These are phyloP conservation scores for Pristiophorus japonicus DNA, from an alignment of 2,113 vertebrate genomes.

Conservation along the genomic window DNA sequence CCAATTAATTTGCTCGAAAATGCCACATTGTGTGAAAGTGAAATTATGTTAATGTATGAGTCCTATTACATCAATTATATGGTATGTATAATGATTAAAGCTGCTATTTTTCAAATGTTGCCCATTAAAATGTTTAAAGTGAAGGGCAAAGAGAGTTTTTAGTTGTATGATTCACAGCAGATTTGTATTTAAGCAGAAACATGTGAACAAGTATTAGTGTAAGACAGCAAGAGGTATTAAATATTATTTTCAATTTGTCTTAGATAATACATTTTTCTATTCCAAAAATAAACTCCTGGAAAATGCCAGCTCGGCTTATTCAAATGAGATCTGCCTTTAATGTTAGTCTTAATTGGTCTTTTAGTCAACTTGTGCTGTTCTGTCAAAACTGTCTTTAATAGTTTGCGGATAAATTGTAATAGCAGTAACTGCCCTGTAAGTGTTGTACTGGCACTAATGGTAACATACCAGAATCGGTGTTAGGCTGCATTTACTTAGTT, in stretches of 20 bases:
- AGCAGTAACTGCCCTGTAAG: not conserved
- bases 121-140: conserved; percentile 11
- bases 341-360: not conserved
- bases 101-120: not conserved
- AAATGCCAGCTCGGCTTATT: not conserved
- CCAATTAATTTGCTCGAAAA: conserved; percentile 21
- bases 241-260: not conserved
- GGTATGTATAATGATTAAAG: not conserved
- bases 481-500: not conserved
- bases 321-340: not conserved
- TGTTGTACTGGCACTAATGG: not conserved
- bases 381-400: not conserved
- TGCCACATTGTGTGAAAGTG: not conserved
- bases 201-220: not conserved
- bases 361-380: not conserved
- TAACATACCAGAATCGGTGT: not conserved
- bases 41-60: conserved; percentile 9
- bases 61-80: not conserved
- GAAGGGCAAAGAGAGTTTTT: not conserved
- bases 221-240: not conserved
- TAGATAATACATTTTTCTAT: not conserved
- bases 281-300: not conserved
- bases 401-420: no score
- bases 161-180: not conserved
- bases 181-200: not conserved